These are phyloP conservation scores for Pterostichus niger DNA, from an alignment of 2,888 invertebrate genomes.

Conservation along the genomic window DNA sequence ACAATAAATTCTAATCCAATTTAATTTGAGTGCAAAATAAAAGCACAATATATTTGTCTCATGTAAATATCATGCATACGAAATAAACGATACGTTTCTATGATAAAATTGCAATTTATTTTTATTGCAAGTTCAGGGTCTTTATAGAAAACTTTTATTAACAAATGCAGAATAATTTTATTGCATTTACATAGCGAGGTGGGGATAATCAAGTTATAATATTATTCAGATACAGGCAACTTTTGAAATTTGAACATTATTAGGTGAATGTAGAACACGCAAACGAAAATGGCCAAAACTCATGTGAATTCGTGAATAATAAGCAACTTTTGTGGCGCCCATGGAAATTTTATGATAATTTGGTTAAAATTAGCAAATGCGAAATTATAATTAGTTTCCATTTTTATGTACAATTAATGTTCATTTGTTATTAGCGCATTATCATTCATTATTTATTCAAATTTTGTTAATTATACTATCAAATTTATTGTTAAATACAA, in stretches of 20 bases:
- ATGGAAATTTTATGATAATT: conserved; percentile 40
- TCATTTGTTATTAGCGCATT: not conserved
- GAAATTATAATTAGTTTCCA: not conserved
- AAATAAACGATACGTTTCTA: not conserved
- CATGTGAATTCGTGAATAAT: conserved; percentile 47
- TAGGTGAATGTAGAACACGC: conserved; percentile 24
- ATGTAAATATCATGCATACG: not conserved
- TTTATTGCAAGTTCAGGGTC: conserved; percentile 4
- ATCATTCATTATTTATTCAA: conserved; percentile 1
- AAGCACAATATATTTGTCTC: not conserved
- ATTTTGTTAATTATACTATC: no score
- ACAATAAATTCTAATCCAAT: not conserved
- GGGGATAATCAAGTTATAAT: conserved; percentile 11
- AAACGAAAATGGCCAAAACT: conserved; percentile 13
- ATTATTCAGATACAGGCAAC: conserved; percentile 28
- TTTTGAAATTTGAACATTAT: conserved; percentile 46
- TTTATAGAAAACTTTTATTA: not conserved
- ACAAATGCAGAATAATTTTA: conserved; percentile 6
- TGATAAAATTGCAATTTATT: not conserved
- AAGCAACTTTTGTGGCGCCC: conserved; percentile 15
- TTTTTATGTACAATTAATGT: conserved; percentile 3
- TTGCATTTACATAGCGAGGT: not conserved
- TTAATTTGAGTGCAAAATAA: conserved; percentile 1
- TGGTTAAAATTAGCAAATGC: not conserved
- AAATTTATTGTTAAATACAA: no score